Conservation (phyloP, 1,140 invertebrate genomes). For the Lutraria rhynchaena region DNA sequence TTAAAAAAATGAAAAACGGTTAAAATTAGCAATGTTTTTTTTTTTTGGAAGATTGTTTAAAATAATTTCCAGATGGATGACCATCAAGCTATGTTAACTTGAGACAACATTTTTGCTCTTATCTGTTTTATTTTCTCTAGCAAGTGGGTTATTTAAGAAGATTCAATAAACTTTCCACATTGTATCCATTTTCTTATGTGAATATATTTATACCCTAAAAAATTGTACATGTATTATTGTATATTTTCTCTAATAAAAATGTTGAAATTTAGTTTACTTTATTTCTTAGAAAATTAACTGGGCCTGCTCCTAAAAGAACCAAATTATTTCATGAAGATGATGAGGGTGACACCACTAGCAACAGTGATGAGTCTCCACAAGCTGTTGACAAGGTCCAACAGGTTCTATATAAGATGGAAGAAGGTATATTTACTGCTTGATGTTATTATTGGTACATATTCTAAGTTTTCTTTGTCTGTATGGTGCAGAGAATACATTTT, state of each 20-base stretch:
- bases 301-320: constrained; percentile 27
- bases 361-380: not conserved
- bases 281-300: not conserved
- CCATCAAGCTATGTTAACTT: not conserved
- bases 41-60: not conserved
- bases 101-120: too few relatives aligned
- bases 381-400: not conserved
- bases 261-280: too few relatives aligned
- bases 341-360: not conserved
- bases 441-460: not conserved
- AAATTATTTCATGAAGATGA: constrained; percentile 19
- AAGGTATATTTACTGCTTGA: not conserved
- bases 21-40: not conserved
- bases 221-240: too few relatives aligned
- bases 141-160: too few relatives aligned
- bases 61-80: not conserved
- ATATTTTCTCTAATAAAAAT: too few relatives aligned
- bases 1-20: not conserved
- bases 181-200: too few relatives aligned
- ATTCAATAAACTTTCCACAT: too few relatives aligned
- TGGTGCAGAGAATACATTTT: not conserved
- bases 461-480: not conserved
- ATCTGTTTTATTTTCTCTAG: too few relatives aligned
- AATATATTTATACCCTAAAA: too few relatives aligned
- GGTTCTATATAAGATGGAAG: not conserved